Percentiles rank a stretch among this genome's conserved stretches.
Evolutionary conservation across 2,888 invertebrate species (phyloP).

Genomic region (Protodeltote pygarga): DNA sequence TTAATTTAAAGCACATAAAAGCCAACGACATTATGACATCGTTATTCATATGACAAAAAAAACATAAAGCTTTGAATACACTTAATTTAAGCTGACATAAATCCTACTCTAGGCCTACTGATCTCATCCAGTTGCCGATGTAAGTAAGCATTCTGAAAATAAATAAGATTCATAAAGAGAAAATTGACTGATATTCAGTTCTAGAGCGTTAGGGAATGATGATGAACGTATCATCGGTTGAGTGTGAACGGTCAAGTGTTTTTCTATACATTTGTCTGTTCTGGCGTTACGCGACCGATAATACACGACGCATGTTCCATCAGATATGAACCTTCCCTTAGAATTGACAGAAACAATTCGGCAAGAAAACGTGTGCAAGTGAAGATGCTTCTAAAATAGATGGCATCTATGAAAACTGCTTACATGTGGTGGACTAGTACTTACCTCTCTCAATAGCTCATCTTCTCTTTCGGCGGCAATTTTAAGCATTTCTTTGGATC

Average conservation of each 20-base stretch:
- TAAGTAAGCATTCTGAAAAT: conserved; percentile 70
- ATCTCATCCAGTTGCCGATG: conserved; percentile 71
- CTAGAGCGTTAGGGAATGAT: no score
- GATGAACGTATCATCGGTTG: no score
- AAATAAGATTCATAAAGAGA: not conserved
- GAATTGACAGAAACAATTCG: no score
- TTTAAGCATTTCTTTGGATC: conserved; percentile 87
- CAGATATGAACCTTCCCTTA: no score
- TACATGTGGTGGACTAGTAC: no score
- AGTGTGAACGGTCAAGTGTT: no score
- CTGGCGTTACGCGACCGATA: no score
- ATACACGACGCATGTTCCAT: no score
- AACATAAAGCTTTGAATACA: not conserved
- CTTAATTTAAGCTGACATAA: conserved; percentile 64
- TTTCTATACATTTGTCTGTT: no score
- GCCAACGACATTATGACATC: not conserved
- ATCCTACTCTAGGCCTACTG: conserved; percentile 61
- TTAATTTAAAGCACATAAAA: conserved; percentile 16
- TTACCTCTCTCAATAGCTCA: conserved; percentile 85
- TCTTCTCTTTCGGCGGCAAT: conserved; percentile 88
- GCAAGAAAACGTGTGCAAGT: no score
- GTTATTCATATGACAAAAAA: not conserved
- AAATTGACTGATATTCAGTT: not conserved
- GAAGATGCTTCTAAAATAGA: no score
- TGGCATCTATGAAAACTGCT: no score